phyloP scores from a whole-genome alignment of 2,113 vertebrate species.

The Hirundichthys speculiger region DNA sequence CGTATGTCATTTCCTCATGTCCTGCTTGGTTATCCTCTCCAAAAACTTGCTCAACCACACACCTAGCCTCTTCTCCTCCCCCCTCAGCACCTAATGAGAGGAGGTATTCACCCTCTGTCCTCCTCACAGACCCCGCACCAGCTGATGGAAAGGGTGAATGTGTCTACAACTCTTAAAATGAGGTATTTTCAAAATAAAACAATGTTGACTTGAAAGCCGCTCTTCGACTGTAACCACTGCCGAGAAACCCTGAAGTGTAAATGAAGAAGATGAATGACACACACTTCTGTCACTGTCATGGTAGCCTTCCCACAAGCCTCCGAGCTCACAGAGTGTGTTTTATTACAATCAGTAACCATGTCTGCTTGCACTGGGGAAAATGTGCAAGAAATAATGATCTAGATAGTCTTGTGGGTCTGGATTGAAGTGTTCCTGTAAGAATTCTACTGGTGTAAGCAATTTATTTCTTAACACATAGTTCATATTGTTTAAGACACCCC shows the following conservation, averaged over 20 bases:
- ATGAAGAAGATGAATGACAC: slow-evolving; percentile 62
- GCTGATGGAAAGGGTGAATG: slow-evolving; percentile 4
- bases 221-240: slow-evolving; percentile 1
- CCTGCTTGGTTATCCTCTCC: slow-evolving; percentile 5
- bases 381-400: slow-evolving; percentile 82
- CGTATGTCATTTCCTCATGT: background rate
- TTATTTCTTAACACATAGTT: slow-evolving; percentile 86
- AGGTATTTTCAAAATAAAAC: slow-evolving; percentile 42
- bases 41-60: slow-evolving; percentile 49
- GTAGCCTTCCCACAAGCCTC: slow-evolving; percentile 39
- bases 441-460: slow-evolving; percentile 85
- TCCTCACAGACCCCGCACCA: background rate
- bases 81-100: background rate
- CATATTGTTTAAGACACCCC: slow-evolving; percentile 84
- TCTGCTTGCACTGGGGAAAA: slow-evolving; percentile 80
- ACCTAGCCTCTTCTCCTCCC: slow-evolving; percentile 37
- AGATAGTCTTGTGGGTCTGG: slow-evolving; percentile 74
- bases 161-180: slow-evolving; percentile 20
- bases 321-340: slow-evolving; percentile 69
- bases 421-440: slow-evolving; percentile 85
- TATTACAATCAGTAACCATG: slow-evolving; percentile 79
- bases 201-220: slow-evolving; percentile 29
- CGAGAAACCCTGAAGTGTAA: slow-evolving; percentile 43
- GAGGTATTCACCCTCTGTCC: background rate
- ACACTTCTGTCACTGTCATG: slow-evolving; percentile 55